Percentiles rank a stretch among this genome's conserved stretches.
Conservation (phyloP, 2,888 invertebrate genomes). For the Aproaerema taeniolella region DNA sequence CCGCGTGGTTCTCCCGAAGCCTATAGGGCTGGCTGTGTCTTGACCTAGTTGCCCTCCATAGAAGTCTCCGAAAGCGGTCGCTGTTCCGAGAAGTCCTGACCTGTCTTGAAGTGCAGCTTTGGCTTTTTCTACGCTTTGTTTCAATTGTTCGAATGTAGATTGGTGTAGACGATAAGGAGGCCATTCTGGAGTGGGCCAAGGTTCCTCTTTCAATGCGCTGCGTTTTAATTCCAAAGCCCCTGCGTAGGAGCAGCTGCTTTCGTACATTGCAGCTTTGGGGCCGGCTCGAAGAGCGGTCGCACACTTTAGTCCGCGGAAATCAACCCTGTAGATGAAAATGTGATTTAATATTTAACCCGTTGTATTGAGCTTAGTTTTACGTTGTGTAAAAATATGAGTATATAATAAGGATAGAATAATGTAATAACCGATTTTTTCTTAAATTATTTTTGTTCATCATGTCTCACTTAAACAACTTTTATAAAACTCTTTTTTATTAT, state of each 20-base stretch:
- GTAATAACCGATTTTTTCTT: too few species aligned
- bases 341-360: neutral
- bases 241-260: constrained; percentile 95
- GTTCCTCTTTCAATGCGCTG: constrained; percentile 76
- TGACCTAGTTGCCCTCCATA: constrained; percentile 75
- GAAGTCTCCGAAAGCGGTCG: constrained; percentile 84
- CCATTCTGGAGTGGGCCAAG: constrained; percentile 83
- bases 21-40: constrained; percentile 51
- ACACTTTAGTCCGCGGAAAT: constrained; percentile 62
- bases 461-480: too few species aligned
- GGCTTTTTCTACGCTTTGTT: constrained; percentile 93
- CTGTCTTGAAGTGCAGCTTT: constrained; percentile 89
- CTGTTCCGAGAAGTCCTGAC: constrained; percentile 82
- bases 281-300: constrained; percentile 57
- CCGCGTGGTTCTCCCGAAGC: constrained; percentile 53
- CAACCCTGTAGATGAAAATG: constrained; percentile 41
- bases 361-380: too few species aligned
- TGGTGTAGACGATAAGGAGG: constrained; percentile 89
- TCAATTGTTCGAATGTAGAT: constrained; percentile 92
- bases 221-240: constrained; percentile 88
- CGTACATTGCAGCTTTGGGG: constrained; percentile 85
- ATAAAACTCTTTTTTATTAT: too few species aligned
- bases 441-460: too few species aligned
- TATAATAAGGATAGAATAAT: too few species aligned
- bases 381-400: too few species aligned